These are phyloP conservation scores for Amphipoea oculea DNA, from an alignment of 2,888 invertebrate genomes.

Conservation along the genomic window DNA sequence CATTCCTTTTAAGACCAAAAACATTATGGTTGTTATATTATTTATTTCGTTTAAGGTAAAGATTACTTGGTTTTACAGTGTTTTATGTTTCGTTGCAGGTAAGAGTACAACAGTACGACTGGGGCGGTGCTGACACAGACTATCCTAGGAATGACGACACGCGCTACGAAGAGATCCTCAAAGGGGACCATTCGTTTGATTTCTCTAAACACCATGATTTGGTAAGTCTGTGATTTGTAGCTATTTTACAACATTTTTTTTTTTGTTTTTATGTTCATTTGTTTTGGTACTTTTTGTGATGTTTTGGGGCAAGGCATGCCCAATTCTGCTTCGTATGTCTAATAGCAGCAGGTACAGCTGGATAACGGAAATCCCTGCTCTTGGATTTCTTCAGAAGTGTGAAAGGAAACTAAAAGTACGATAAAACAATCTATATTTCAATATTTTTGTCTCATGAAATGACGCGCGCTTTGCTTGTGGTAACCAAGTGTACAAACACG, in stretches of 20 bases:
- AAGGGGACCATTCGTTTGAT: slow-evolving; percentile 94
- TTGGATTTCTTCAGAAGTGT: too few species aligned
- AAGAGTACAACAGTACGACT: slow-evolving; percentile 95
- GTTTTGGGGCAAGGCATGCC: background rate
- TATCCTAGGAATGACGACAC: slow-evolving; percentile 92
- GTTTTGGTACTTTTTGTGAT: background rate
- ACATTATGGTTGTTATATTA: background rate
- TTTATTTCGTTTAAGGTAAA: background rate
- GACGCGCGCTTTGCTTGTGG: too few species aligned
- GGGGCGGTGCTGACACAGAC: slow-evolving; percentile 94
- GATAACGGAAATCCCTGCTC: too few species aligned
- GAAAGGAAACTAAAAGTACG: too few species aligned
- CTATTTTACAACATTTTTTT: background rate
- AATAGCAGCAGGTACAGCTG: background rate
- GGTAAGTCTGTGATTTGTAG: slow-evolving; percentile 87
- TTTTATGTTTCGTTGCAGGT: slow-evolving; percentile 73
- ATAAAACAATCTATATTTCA: too few species aligned
- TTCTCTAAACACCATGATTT: slow-evolving; percentile 95
- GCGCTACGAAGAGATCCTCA: slow-evolving; percentile 92
- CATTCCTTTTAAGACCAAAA: background rate
- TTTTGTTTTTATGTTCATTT: background rate
- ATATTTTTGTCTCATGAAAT: too few species aligned
- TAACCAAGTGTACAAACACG: too few species aligned
- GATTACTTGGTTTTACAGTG: background rate
- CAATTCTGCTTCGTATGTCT: too few species aligned